Base-by-base conservation (phyloP, 2,888 invertebrate genomes). In the Lepidonotus clava region DNA sequence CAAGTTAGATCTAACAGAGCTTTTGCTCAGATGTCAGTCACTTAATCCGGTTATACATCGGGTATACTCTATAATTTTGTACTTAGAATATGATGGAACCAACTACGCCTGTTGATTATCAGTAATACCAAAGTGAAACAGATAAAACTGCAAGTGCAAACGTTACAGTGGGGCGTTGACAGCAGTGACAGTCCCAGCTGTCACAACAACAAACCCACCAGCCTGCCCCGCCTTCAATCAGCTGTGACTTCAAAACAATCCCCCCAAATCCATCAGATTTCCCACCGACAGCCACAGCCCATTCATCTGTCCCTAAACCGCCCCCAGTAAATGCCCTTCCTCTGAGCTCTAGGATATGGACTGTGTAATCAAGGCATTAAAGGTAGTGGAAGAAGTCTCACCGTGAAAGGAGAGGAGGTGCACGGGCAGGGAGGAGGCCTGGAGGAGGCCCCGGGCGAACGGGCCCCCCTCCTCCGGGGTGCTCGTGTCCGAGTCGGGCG, bases 381-480 rank as follows among this genome's bases (percentile, higher is more conserved):
- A 36, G 0, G 38, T 0, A 36, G 66, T 11, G 1, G 28, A 61
- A 61, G 1, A 11, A 71, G 0, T 84, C 89, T 76, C 36, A 93
- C 93, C 93, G 90, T 92, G 92, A 86, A 93, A 89, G 67, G 93
- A 92, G 90, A 93, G 92, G 14, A 93, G 90, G 90, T 93, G 92
- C 86, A 93, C 91, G 77, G 93, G 93, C 86, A 93, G 89, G 76
- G 93, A 93, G n/a, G 87, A 86, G 38, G 89, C 87, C 80, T 87
- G 87, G 38, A 89, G 51, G 34, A 89, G 85, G 41, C 87, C 86
- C 40, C 88, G 84, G 77, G 87, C 86, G 32, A 88, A 80, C 8
- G 89, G 89, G 11, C 51, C 67, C n/a, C n/a, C n/a, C 24, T 93
- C 93, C n/a, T 93, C 93, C 4, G 93, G 93, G 53, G 92, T 91